Evolutionary conservation across 1,140 invertebrate genomes (phyloP), one percentile per base, ranked within the genome.

Genomic region (Stegodyphus dumicola): DNA sequence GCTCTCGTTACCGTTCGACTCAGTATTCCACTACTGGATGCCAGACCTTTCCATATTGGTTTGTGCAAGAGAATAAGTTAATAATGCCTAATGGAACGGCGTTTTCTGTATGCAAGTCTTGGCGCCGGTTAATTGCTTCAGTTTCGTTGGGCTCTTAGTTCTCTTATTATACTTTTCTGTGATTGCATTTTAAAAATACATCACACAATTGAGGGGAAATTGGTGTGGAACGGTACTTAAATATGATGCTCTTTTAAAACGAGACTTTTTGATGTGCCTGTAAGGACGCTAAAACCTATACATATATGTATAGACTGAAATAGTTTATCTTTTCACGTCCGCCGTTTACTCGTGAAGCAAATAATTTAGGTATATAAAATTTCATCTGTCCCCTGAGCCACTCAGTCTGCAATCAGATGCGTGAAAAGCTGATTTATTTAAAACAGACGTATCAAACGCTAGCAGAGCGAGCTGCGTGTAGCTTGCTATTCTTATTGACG

Each of bases 101-200:
- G 10, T 69, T 80, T 80, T 80, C 49, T 15, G 67, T 80, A 73
- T 80, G 66, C 78, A 17, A 33, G 33, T 53, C 33, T 18, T 80
- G 56, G 56, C 56, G 56, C 56, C 9, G 56, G 56, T 9, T 33
- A 33, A 33, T 33, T 33, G 33, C 56, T 60, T 15, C 15, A 60
- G 15, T 60, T 60, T 9, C 56, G 15, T 60, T 60, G 33, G 33
- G 33, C 56, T 60, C 56, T 15, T 9, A 15, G 15, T 15, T 15
- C 15, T 15, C 9, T 60, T 60, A 60, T 60, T 60, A 60, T 15
- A 11, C 56, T 60, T 6, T 33, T 71, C 78, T 64, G 67, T 80
- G 78, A 80, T 80, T 80, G 78, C 69, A 60, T 56, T 80, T 80
- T 80, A 80, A 73, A 80, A 73, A 78, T 78, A 78, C 77, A 69